Conservation (phyloP, 1,140 invertebrate genomes). For the Heterodera schachtii region DNA sequence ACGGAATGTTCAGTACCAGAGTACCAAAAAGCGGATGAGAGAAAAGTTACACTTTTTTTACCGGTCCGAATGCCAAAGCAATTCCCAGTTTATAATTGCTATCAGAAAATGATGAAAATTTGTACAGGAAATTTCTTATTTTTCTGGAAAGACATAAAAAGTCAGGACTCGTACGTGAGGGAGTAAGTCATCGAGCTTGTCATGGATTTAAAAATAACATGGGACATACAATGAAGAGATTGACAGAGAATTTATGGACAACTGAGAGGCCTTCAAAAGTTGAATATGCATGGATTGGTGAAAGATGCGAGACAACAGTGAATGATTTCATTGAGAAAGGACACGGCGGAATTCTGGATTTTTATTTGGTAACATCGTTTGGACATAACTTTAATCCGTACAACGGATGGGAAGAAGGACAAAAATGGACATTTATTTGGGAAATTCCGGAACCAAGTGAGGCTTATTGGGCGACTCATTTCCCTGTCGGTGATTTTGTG, state of each 20-base stretch:
- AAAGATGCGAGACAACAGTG: not conserved
- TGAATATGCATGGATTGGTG: not conserved
- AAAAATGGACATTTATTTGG: no score
- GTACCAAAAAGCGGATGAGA: not conserved
- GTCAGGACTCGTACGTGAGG: no score
- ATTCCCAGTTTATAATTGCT: no score
- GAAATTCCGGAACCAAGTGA: no score
- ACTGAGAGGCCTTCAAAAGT: not conserved
- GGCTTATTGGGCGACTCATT: no score
- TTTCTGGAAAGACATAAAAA: no score
- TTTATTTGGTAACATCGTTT: no score
- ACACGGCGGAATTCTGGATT: no score
- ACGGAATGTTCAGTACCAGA: not conserved
- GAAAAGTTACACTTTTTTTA: not conserved
- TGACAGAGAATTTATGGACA: not conserved
- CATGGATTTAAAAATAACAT: not conserved
- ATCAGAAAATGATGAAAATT: no score
- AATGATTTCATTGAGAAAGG: not conserved
- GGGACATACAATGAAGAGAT: constrained; percentile 1
- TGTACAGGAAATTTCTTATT: no score
- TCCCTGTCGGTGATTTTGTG: no score
- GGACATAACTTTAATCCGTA: not conserved
- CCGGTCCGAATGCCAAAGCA: not conserved
- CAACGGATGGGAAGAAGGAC: no score
- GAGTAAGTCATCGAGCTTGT: not conserved